A percentile compares a stretch with the other conserved stretches of the same genome.
phyloP scores from a whole-genome alignment of 2,113 vertebrate genomes.

The Heliornis fulica region DNA sequence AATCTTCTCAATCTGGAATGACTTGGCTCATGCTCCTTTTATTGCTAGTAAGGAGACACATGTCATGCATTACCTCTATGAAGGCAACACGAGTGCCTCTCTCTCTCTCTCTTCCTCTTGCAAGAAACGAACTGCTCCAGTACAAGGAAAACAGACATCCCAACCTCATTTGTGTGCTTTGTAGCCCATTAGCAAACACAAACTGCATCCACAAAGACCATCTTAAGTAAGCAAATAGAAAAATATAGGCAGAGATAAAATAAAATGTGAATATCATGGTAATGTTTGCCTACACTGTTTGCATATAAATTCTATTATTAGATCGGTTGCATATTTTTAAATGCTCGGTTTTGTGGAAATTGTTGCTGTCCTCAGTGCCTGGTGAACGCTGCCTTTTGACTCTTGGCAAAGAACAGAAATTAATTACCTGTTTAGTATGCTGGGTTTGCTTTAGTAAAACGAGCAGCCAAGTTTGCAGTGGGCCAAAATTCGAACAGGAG shows the following conservation, averaged over 20 bases:
- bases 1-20: not conserved
- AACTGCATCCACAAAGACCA: not conserved
- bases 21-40: not conserved
- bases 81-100: too few relatives aligned
- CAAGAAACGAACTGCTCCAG: not conserved
- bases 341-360: not conserved
- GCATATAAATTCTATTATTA: not conserved
- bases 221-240: not conserved
- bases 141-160: not conserved
- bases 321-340: not conserved
- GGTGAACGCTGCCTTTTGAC: conserved; percentile 36
- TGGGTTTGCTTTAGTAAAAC: conserved; percentile 34
- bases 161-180: not conserved
- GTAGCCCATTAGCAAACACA: not conserved
- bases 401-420: conserved; percentile 33
- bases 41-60: not conserved
- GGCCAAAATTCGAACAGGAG: conserved; percentile 63
- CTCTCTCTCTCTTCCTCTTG: not conserved
- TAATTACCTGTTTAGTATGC: conserved; percentile 68
- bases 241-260: not conserved
- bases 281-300: not conserved
- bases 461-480: conserved; percentile 45
- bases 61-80: rapidly evolving
- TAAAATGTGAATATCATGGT: not conserved
- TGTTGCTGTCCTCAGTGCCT: not conserved